phyloP scores from a whole-genome alignment of 2,888 invertebrate species.

The Lacanobia oleracea region DNA sequence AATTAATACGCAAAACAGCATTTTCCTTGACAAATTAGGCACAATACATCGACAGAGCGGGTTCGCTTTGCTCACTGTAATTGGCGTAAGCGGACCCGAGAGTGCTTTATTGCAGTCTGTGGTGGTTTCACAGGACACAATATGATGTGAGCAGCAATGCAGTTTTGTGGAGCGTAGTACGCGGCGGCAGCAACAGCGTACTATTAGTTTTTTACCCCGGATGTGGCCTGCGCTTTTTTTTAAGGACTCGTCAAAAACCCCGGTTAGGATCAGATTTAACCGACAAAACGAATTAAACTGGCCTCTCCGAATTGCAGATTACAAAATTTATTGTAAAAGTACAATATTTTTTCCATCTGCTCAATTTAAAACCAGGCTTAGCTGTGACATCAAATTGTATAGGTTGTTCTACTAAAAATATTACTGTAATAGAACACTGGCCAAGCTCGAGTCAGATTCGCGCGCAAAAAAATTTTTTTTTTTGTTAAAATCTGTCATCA shows the following conservation, averaged over 20 bases:
- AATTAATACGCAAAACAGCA: constrained; percentile 9
- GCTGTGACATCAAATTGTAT: no score
- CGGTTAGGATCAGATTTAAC: no score
- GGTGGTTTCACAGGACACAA: constrained; percentile 12
- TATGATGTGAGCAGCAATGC: constrained; percentile 47
- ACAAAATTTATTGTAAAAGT: neutral
- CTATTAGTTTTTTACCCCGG: constrained; percentile 35
- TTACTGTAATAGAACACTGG: no score
- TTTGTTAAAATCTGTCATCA: neutral
- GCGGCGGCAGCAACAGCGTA: neutral
- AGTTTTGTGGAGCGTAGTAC: constrained; percentile 41
- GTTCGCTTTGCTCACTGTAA: constrained; percentile 41
- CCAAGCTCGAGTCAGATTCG: no score
- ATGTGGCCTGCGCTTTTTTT: constrained; percentile 7
- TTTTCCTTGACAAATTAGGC: constrained; percentile 44
- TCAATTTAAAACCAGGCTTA: no score
- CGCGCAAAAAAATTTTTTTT: no score
- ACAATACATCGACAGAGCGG: constrained; percentile 35
- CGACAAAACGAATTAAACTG: no score
- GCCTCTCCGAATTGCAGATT: no score
- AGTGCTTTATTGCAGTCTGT: constrained; percentile 58
- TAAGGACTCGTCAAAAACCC: no score
- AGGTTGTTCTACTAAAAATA: no score
- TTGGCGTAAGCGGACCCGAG: constrained; percentile 48
- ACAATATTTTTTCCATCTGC: no score